Percentiles rank a stretch among this genome's conserved stretches.
These are phyloP conservation scores for Hemicrepidius hirtus DNA, from an alignment of 2,888 invertebrate genomes.

Conservation along the genomic window DNA sequence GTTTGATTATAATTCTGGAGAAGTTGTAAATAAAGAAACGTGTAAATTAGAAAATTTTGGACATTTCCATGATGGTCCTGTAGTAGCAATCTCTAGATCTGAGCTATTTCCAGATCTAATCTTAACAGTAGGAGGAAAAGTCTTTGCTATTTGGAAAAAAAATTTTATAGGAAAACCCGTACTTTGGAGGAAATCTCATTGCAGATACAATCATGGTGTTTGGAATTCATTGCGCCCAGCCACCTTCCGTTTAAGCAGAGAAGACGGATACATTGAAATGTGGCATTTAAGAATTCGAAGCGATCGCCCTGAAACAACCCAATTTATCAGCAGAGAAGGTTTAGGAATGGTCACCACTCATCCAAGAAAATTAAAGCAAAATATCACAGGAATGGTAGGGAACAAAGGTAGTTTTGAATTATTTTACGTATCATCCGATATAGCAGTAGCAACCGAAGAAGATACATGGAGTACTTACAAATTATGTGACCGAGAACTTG, in stretches of 20 bases:
- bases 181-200: slow-evolving; percentile 78
- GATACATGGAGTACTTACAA: slow-evolving; percentile 68
- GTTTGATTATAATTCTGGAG: slow-evolving; percentile 78
- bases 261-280: slow-evolving; percentile 85
- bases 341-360: slow-evolving; percentile 65
- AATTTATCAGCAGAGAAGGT: slow-evolving; percentile 70
- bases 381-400: slow-evolving; percentile 81
- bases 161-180: slow-evolving; percentile 77
- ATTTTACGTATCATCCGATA: slow-evolving; percentile 73
- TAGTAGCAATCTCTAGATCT: slow-evolving; percentile 77
- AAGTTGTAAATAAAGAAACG: slow-evolving; percentile 76
- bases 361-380: slow-evolving; percentile 74
- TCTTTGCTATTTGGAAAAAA: slow-evolving; percentile 72
- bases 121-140: slow-evolving; percentile 73
- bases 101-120: slow-evolving; percentile 78
- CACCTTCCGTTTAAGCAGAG: slow-evolving; percentile 79
- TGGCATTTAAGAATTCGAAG: slow-evolving; percentile 83
- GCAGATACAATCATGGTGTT: slow-evolving; percentile 77
- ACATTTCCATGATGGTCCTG: slow-evolving; percentile 82
- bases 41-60: slow-evolving; percentile 72
- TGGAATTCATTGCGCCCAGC: slow-evolving; percentile 86
- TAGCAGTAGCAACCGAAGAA: slow-evolving; percentile 54
- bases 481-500: slow-evolving; percentile 73
- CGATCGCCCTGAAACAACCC: slow-evolving; percentile 71
- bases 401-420: slow-evolving; percentile 80